phyloP scores from a whole-genome alignment of 1,140 invertebrate species.

The Cecropterus lyciades region DNA sequence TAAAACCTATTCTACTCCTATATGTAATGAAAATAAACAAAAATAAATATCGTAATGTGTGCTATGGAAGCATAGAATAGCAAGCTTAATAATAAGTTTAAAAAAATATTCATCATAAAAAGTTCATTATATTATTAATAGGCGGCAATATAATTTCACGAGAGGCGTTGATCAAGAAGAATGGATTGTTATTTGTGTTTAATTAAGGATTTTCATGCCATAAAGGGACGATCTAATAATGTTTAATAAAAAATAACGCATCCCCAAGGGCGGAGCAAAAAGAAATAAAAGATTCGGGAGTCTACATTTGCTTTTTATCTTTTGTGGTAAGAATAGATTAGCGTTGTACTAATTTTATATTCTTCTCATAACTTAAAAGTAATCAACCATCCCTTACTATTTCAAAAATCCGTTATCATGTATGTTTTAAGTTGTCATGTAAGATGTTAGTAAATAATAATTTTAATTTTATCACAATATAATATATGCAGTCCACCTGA shows the following conservation, averaged over 20 bases:
- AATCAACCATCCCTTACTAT: too few species aligned
- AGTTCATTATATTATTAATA: slow-evolving; percentile 70
- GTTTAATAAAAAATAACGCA: slow-evolving; percentile 34
- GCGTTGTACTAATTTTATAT: too few species aligned
- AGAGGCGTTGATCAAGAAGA: slow-evolving; percentile 69
- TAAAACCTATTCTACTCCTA: too few species aligned
- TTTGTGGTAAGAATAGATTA: slow-evolving; percentile 1
- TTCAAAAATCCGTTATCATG: too few species aligned
- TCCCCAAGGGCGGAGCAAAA: slow-evolving; percentile 38
- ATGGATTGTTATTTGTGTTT: slow-evolving; percentile 70
- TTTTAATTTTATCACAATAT: too few species aligned
- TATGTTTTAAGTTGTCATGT: too few species aligned
- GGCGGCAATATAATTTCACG: slow-evolving; percentile 65
- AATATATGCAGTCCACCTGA: too few species aligned
- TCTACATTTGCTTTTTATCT: slow-evolving; percentile 1
- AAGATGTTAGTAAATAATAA: too few species aligned
- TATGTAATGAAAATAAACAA: too few species aligned
- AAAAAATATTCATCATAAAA: slow-evolving; percentile 54
- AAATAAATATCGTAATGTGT: neutral
- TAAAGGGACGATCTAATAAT: slow-evolving; percentile 59
- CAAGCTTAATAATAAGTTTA: slow-evolving; percentile 15
- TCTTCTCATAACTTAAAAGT: too few species aligned
- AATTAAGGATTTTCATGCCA: slow-evolving; percentile 75
- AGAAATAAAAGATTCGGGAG: slow-evolving; percentile 43
- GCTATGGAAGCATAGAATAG: neutral